phyloP scores from a whole-genome alignment of 2,888 invertebrate genomes.

The Meandrusa payeni region DNA sequence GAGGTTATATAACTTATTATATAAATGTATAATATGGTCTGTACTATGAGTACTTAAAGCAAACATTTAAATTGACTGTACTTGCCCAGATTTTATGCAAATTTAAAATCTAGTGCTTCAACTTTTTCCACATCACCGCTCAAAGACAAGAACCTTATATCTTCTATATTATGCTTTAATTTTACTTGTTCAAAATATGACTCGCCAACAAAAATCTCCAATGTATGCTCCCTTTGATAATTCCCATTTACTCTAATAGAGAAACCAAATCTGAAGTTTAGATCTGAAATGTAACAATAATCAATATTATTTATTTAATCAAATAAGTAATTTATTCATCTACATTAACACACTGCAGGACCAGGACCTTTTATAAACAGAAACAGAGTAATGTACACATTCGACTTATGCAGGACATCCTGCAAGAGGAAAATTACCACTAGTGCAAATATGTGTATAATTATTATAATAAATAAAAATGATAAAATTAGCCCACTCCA shows the following conservation, averaged over 20 bases:
- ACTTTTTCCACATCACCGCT: slow-evolving; percentile 50
- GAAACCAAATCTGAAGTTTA: slow-evolving; percentile 32
- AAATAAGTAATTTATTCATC: too few relatives aligned
- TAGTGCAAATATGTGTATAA: too few relatives aligned
- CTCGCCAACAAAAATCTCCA: slow-evolving; percentile 36
- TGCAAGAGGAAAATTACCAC: too few relatives aligned
- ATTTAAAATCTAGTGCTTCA: slow-evolving; percentile 41
- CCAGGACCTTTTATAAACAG: too few relatives aligned
- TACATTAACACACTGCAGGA: too few relatives aligned
- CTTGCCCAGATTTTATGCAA: slow-evolving; percentile 31
- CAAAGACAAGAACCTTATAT: slow-evolving; percentile 48
- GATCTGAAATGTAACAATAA: slow-evolving; percentile 37
- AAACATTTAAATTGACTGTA: not conserved
- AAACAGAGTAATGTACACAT: too few relatives aligned
- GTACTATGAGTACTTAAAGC: slow-evolving; percentile 6
- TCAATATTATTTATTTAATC: too few relatives aligned
- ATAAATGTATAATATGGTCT: too few relatives aligned
- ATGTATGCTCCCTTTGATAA: slow-evolving; percentile 18
- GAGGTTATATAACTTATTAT: too few relatives aligned
- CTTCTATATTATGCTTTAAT: slow-evolving; percentile 42
- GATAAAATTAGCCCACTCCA: too few relatives aligned
- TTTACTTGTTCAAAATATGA: slow-evolving; percentile 35
- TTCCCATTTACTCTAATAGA: slow-evolving; percentile 14
- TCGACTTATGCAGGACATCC: too few relatives aligned
- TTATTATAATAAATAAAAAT: too few relatives aligned